Percentiles rank a stretch among this genome's conserved stretches.
These are phyloP conservation scores for Agrypnus murinus DNA, from an alignment of 2,888 invertebrate genomes.

Conservation along the genomic window DNA sequence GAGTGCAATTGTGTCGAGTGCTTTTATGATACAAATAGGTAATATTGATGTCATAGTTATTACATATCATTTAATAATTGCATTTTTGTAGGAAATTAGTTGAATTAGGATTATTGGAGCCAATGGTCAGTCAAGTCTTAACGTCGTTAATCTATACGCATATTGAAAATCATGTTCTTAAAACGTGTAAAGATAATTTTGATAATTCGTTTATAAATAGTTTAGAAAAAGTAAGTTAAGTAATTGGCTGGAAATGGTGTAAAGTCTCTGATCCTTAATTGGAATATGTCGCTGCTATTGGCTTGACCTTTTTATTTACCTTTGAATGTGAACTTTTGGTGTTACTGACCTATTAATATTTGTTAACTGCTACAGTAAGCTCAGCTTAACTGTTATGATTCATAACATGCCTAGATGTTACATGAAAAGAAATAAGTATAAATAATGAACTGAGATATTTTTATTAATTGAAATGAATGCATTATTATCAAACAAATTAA, in stretches of 20 bases:
- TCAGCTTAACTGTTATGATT: no score
- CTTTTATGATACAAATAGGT: constrained; percentile 75
- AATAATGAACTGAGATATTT: no score
- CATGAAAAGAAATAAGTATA: no score
- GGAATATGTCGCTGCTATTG: background rate
- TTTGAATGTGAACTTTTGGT: no score
- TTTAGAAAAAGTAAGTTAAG: constrained; percentile 80
- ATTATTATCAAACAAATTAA: no score
- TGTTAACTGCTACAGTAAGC: no score
- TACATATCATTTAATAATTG: constrained; percentile 6
- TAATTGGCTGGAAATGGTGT: no score
- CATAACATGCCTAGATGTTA: no score
- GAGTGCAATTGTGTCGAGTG: constrained; percentile 78
- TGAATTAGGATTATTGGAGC: constrained; percentile 85
- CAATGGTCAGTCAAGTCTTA: constrained; percentile 88
- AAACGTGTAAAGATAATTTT: constrained; percentile 90
- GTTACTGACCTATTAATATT: no score
- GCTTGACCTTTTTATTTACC: background rate
- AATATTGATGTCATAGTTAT: constrained; percentile 13
- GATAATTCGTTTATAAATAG: constrained; percentile 86
- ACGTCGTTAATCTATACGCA: constrained; percentile 88
- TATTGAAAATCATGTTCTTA: constrained; percentile 89
- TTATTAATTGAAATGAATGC: no score
- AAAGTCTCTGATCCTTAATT: background rate
- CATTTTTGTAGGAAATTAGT: constrained; percentile 76